Evolutionary conservation across 2,888 invertebrate species (phyloP), one percentile per base, ranked within the genome.

Genomic region (Platycheirus albimanus): DNA sequence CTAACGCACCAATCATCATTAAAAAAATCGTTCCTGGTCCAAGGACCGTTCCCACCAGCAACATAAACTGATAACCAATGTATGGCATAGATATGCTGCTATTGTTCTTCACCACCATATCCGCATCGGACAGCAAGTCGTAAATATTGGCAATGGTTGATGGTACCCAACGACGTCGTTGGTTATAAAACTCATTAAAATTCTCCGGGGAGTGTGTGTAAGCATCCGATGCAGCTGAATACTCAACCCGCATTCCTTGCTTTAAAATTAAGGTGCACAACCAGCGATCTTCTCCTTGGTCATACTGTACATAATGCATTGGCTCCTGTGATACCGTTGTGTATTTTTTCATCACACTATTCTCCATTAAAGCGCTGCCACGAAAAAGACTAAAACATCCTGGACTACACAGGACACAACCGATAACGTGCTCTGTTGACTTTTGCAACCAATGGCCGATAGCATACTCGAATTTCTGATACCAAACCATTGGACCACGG

Each of bases 221-320:
- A 0, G 98, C 96, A 88, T 98, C 98, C 0, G 97, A 96, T 0
- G 98, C 98, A 0, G 98, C 98, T 0, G 97, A 97, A 90, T 98
- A 98, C 88, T 98, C 98, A 0, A 99, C 95, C 19, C 97, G 93
- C 88, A 97, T 97, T 0, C 98, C 98, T 86, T 97, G 93, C 90
- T 98, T 98, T 0, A 98, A 92, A 0, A 99, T 92, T 63, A 98
- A 91, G 0, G 98, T 98, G 89, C 98, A 98, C 6, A 98, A 91
- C 98, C 98, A 98, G 85, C 98, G 94, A 91, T 99, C 98, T 90
- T 99, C 98, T n/a, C 98, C 97, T 92, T 97, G 97, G 93, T 97
- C 97, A 88, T 96, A 97, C 89, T 98, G 97, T 17, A 97, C 96
- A 87, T 94, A 97, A 91, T 97, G 97, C 84, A 94, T 92, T 0